A percentile compares a stretch with the other conserved stretches of the same genome.
These are phyloP conservation scores for Parotia lawesii DNA, from an alignment of 2,113 vertebrate species.

Conservation along the genomic window DNA sequence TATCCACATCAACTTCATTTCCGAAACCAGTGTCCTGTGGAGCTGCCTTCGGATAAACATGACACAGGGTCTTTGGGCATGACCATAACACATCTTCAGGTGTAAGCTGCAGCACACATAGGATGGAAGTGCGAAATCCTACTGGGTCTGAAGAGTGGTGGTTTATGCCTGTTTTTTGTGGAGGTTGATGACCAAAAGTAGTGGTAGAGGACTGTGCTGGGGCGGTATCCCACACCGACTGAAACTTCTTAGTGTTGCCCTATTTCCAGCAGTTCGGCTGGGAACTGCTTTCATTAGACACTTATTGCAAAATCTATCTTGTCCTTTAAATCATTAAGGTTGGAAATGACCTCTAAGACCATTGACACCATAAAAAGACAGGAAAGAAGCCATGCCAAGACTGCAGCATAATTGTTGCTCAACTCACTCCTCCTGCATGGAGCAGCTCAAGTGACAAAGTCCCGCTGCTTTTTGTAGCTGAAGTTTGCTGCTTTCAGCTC, in stretches of 20 bases:
- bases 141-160: neutral
- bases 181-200: neutral
- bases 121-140: neutral
- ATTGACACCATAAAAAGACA: neutral
- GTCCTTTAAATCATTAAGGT: neutral
- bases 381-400: neutral
- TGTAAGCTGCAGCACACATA: neutral
- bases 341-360: neutral
- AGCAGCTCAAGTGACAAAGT: neutral
- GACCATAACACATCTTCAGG: rapidly evolving
- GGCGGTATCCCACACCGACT: neutral
- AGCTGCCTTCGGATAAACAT: neutral
- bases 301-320: neutral
- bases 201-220: neutral
- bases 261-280: neutral
- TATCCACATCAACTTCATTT: neutral
- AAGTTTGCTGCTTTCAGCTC: neutral
- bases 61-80: neutral
- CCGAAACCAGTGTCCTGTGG: neutral
- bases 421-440: neutral
- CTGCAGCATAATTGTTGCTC: neutral
- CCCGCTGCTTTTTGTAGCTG: neutral
- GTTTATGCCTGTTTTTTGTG: neutral
- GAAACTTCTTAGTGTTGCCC: neutral
- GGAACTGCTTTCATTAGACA: neutral